Conservation (phyloP, 2,113 vertebrate genomes). For the Malurus melanocephalus region DNA sequence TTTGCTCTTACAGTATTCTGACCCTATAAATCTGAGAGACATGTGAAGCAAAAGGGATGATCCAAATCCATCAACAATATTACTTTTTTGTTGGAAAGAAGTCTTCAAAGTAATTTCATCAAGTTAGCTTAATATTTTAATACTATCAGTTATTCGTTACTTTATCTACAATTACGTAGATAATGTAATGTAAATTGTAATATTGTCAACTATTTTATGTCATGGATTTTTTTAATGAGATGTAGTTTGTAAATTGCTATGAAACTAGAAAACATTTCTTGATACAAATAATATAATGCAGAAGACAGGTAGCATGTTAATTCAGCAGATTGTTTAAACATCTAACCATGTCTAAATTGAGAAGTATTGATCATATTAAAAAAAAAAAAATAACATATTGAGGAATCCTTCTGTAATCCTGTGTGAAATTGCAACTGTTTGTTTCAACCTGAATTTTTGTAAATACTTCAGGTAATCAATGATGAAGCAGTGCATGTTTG, state of each 20-base stretch:
- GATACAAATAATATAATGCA: neutral
- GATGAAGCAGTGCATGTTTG: accelerated
- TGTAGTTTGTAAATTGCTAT: neutral
- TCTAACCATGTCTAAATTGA: neutral
- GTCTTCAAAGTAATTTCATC: neutral
- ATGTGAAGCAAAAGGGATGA: neutral
- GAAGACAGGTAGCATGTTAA: neutral
- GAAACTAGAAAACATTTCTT: neutral
- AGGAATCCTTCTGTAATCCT: neutral
- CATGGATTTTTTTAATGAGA: neutral
- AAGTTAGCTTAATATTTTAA: neutral
- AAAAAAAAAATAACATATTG: neutral
- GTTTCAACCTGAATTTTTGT: neutral
- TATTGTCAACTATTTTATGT: neutral
- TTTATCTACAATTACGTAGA: neutral
- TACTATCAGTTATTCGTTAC: neutral
- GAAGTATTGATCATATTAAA: neutral
- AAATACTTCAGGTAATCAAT: neutral
- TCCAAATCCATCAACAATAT: neutral
- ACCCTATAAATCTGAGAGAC: neutral
- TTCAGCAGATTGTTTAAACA: neutral
- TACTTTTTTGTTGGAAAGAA: neutral
- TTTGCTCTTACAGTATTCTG: neutral
- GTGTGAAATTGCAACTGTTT: neutral
- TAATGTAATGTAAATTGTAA: neutral